Evolutionary conservation across 1,140 invertebrate genomes (phyloP), one percentile per base, ranked within the genome.

Genomic region (Bombus ignitus): DNA sequence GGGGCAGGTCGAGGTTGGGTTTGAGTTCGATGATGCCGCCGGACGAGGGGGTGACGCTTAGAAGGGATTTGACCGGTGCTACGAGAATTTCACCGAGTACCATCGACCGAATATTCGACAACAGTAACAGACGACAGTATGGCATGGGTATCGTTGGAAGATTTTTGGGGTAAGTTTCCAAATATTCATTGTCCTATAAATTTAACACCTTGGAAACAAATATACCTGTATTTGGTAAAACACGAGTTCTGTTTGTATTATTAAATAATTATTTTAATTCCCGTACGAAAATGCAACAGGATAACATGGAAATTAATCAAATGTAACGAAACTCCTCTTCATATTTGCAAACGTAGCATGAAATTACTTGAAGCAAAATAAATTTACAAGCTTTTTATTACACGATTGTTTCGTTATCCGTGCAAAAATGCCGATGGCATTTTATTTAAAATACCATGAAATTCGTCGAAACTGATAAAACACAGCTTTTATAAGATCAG

Each of bases 101-200:
- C 91, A 95, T 98, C 59, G 97, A 98, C 91, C 96, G 97, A 37
- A 96, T 97, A 76, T 96, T 97, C 85, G 97, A 98, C 94, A 98
- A 98, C 94, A 98, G 97, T 66, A 97, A 98, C 93, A 96, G 98
- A 87, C 95, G 98, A 88, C 97, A 97, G 92, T 98, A 97, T 92
- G 98, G 98, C 74, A 97, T 98, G 97, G 98, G 98, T 70, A 96
- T 98, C 89, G 96, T 98, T 72, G 98, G 98, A 59, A 96, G 96
- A 91, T 96, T 98, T 89, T 97, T 98, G 91, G 96, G 97, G 96
- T 97, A 96, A 95, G 95, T 78, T 39, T 32, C 53, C n/a, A 32
- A 32, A 35, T 57, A 65, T 47, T 3, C 28, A 28, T 62, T 13
- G 1, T n/a, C 12, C 28, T n/a, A 62, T 53, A 53, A 53, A 53